Evolutionary conservation across 2,113 vertebrate genomes (phyloP).

Genomic region (Cyprinodon variegatus): DNA sequence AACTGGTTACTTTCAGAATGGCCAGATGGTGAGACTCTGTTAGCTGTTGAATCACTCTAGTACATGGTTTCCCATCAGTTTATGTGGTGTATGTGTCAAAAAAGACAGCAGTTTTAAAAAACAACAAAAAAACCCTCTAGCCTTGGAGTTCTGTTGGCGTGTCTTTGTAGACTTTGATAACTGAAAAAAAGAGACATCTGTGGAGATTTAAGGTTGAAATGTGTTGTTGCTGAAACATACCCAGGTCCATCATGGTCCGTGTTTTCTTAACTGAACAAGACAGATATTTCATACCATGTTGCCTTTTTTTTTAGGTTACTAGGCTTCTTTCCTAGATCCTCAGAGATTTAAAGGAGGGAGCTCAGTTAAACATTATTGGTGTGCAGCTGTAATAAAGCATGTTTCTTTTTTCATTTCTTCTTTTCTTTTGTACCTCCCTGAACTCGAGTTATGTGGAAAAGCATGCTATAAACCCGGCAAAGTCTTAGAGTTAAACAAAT

Average conservation of each 20-base stretch:
- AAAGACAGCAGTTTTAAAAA: not conserved
- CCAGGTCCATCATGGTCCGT: constrained; percentile 13
- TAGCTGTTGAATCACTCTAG: constrained; percentile 2
- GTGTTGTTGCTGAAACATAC: constrained; percentile 14
- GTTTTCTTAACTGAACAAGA: constrained; percentile 41
- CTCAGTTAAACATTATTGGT: constrained; percentile 36
- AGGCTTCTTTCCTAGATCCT: constrained; percentile 28
- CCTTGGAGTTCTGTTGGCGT: constrained; percentile 8
- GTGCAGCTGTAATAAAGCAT: constrained; percentile 31
- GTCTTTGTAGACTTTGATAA: not conserved
- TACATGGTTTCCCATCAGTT: constrained; percentile 15
- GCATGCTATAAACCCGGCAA: constrained; percentile 38
- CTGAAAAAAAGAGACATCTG: constrained; percentile 15
- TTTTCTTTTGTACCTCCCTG: constrained; percentile 19
- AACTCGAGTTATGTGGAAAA: constrained; percentile 43
- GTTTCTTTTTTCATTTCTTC: constrained; percentile 11
- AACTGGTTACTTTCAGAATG: not conserved
- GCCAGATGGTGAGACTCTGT: constrained; percentile 3
- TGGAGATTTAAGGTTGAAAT: constrained; percentile 19
- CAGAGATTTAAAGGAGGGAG: constrained; percentile 23
- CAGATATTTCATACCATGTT: constrained; percentile 33
- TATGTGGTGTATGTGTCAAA: constrained; percentile 3
- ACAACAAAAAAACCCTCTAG: constrained; percentile 6
- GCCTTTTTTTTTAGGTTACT: constrained; percentile 42
- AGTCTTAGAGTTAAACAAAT: constrained; percentile 67